phyloP scores from a whole-genome alignment of 2,113 vertebrate species.

The Ceyx melanurus region DNA sequence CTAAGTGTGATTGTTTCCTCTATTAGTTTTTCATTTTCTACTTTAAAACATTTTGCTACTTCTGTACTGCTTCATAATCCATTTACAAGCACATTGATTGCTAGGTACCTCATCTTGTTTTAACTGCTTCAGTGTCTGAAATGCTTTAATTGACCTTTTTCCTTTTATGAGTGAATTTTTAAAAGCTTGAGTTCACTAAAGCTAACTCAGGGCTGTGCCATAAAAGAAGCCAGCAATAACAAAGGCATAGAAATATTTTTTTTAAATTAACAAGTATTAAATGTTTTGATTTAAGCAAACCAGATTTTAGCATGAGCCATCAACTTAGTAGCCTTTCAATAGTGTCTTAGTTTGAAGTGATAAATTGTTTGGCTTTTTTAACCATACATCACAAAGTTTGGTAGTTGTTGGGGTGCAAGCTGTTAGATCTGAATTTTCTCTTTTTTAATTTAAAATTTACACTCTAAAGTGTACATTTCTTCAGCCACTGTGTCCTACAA shows the following conservation, averaged over 20 bases:
- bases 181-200: not conserved
- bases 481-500: not conserved
- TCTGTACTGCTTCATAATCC: not conserved
- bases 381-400: not conserved
- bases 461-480: not conserved
- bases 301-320: slow-evolving; percentile 13
- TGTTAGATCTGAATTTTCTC: not conserved
- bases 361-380: not conserved
- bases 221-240: not conserved
- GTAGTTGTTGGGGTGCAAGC: not conserved
- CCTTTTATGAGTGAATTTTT: not conserved
- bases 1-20: not conserved
- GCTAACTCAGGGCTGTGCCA: not conserved
- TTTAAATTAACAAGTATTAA: not conserved
- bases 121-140: not conserved
- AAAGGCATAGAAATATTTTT: not conserved
- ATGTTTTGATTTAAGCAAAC: slow-evolving; percentile 27
- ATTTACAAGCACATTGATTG: not conserved
- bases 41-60: not conserved
- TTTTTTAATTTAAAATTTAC: not conserved
- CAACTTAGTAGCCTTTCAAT: not conserved
- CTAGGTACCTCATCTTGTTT: not conserved
- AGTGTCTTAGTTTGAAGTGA: not conserved
- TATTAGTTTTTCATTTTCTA: not conserved
- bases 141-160: not conserved